phyloP scores from a whole-genome alignment of 2,797 vertebrate species.

The Halcyon smyrnensis region DNA sequence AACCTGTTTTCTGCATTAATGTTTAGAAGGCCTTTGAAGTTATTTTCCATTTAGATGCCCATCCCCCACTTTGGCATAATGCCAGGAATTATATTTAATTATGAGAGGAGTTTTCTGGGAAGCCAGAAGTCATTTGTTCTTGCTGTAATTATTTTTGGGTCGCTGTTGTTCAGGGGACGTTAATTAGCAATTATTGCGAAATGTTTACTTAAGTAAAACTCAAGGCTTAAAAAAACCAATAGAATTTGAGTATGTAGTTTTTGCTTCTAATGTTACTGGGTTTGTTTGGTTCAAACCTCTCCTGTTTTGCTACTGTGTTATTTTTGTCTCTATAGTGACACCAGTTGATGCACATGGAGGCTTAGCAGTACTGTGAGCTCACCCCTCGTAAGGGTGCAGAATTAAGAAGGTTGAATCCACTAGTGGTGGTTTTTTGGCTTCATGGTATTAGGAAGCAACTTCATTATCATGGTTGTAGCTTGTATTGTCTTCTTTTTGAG shows the following conservation, averaged over 20 bases:
- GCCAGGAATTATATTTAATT: constrained; percentile 25
- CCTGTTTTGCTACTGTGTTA: neutral
- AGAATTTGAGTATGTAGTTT: neutral
- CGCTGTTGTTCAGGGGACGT: neutral
- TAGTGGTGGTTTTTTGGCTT: neutral
- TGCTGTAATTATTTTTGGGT: neutral
- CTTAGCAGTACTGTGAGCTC: constrained; percentile 12
- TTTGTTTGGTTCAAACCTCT: neutral
- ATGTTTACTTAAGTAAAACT: neutral
- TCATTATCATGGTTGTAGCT: neutral
- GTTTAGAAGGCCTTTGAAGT: neutral
- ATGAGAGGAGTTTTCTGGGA: constrained; percentile 3
- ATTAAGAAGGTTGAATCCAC: neutral
- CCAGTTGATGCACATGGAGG: constrained; percentile 30
- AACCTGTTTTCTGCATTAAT: constrained; percentile 18
- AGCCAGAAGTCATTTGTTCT: constrained; percentile 2
- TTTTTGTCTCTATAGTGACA: constrained; percentile 44
- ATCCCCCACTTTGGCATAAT: neutral
- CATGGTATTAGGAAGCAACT: neutral
- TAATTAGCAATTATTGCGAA: neutral
- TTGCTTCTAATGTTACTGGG: neutral
- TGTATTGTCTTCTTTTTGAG: neutral
- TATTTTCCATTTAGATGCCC: neutral
- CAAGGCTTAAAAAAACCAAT: neutral
- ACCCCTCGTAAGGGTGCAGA: neutral